A percentile compares a stretch with the other conserved stretches of the same genome.
These are phyloP conservation scores for Ageneiosus marmoratus DNA, from an alignment of 2,113 vertebrate genomes.

Conservation along the genomic window DNA sequence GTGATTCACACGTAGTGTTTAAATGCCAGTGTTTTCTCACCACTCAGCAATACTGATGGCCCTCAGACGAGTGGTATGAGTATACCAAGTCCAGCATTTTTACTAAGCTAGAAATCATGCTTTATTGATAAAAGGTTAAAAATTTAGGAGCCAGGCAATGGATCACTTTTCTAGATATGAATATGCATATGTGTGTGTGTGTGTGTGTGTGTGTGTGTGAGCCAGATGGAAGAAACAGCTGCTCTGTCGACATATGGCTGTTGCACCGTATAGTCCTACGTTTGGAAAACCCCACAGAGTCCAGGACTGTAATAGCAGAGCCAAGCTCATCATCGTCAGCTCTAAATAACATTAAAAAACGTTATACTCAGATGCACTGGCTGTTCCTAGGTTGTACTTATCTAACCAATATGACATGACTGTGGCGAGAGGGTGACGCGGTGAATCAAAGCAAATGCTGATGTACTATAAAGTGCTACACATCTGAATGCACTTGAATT, in stretches of 20 bases:
- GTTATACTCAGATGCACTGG: neutral
- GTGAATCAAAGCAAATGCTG: neutral
- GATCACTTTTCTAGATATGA: neutral
- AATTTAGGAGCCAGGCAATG: neutral
- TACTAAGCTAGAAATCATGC: neutral
- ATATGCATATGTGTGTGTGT: neutral
- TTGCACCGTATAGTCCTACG: neutral
- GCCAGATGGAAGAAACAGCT: neutral
- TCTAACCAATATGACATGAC: constrained; percentile 5
- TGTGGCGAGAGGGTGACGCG: neutral
- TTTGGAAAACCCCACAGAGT: constrained; percentile 8
- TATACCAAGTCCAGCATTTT: neutral
- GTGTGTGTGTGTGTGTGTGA: neutral
- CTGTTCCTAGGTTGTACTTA: neutral
- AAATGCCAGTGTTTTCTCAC: neutral
- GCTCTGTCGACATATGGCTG: neutral
- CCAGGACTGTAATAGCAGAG: neutral
- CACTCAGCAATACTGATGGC: neutral
- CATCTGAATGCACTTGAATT: neutral
- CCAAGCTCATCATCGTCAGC: neutral
- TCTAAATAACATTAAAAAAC: neutral
- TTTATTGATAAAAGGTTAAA: neutral
- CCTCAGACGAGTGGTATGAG: neutral
- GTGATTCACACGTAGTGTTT: neutral
- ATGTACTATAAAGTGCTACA: neutral